Evolutionary conservation across 2,888 invertebrate species (phyloP).

Genomic region (Andrena trimmerana): DNA sequence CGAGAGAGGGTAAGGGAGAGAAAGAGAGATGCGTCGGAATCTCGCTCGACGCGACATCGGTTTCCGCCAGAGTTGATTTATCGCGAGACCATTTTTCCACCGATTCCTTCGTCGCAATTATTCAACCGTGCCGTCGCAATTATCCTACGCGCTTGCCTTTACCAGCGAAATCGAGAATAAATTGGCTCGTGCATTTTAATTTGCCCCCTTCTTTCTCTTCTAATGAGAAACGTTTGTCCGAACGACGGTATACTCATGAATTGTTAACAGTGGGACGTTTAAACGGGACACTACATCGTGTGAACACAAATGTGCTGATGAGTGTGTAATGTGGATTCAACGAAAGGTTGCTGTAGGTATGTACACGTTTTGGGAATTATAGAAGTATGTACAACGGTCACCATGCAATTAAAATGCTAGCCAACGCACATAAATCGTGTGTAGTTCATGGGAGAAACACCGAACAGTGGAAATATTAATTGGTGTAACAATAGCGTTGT

Average conservation of each 20-base stretch:
- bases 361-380: slow-evolving; percentile 52
- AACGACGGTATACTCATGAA: not conserved
- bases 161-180: slow-evolving; percentile 20
- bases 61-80: slow-evolving; percentile 50
- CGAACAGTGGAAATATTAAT: slow-evolving; percentile 40
- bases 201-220: not conserved
- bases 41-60: slow-evolving; percentile 51
- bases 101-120: slow-evolving; percentile 34
- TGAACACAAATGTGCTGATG: too few species aligned
- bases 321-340: too few species aligned
- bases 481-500: slow-evolving; percentile 10
- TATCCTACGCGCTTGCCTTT: slow-evolving; percentile 31
- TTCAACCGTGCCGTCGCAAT: slow-evolving; percentile 47
- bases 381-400: slow-evolving; percentile 45
- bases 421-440: slow-evolving; percentile 38
- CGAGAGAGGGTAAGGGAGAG: not conserved
- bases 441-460: slow-evolving; percentile 31
- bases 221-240: not conserved
- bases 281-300: too few species aligned
- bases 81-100: slow-evolving; percentile 39
- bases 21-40: slow-evolving; percentile 41
- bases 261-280: not conserved
- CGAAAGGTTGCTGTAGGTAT: not conserved
- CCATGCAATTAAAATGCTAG: slow-evolving; percentile 63
- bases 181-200: slow-evolving; percentile 26